Percentiles rank a stretch among this genome's conserved stretches.
Conservation (phyloP, 1,140 invertebrate species). For the Chlorops oryzae region DNA sequence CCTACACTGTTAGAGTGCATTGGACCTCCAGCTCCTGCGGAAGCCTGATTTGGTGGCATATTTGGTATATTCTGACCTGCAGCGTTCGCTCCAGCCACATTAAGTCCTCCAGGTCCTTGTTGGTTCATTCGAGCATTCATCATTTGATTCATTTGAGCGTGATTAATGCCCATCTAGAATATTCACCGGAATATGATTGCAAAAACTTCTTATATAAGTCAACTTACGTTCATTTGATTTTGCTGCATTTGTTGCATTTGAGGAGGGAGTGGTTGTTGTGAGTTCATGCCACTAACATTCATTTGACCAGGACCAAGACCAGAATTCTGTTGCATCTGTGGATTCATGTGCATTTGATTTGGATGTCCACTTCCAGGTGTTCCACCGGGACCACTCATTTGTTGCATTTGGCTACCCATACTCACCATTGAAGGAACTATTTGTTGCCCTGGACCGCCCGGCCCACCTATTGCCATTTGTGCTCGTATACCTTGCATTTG, state of each 20-base stretch:
- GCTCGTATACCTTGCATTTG: conserved; percentile 40
- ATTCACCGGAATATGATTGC: background rate
- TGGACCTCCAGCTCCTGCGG: too few relatives aligned
- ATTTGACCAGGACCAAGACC: conserved; percentile 50
- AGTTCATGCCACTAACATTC: conserved; percentile 31
- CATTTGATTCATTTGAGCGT: conserved; percentile 40
- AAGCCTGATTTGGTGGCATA: conserved; percentile 32
- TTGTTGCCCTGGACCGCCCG: conserved; percentile 21
- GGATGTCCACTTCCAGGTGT: conserved; percentile 46
- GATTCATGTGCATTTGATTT: conserved; percentile 23
- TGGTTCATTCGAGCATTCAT: conserved; percentile 33
- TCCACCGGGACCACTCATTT: conserved; percentile 33
- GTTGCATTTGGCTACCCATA: conserved; percentile 42
- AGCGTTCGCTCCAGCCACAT: conserved; percentile 23
- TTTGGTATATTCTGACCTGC: conserved; percentile 28
- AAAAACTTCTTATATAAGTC: background rate
- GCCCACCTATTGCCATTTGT: conserved; percentile 30
- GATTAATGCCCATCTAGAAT: conserved; percentile 27
- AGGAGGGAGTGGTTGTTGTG: too few relatives aligned
- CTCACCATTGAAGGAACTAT: conserved; percentile 48
- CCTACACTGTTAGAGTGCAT: conserved; percentile 27
- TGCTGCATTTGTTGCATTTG: conserved; percentile 33
- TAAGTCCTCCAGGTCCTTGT: conserved; percentile 22
- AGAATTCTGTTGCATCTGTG: conserved; percentile 7
- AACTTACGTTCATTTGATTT: conserved; percentile 27